A percentile compares a stretch with the other conserved stretches of the same genome.
Conservation (phyloP, 2,888 invertebrate species). For the Pristionchus exspectatus region DNA sequence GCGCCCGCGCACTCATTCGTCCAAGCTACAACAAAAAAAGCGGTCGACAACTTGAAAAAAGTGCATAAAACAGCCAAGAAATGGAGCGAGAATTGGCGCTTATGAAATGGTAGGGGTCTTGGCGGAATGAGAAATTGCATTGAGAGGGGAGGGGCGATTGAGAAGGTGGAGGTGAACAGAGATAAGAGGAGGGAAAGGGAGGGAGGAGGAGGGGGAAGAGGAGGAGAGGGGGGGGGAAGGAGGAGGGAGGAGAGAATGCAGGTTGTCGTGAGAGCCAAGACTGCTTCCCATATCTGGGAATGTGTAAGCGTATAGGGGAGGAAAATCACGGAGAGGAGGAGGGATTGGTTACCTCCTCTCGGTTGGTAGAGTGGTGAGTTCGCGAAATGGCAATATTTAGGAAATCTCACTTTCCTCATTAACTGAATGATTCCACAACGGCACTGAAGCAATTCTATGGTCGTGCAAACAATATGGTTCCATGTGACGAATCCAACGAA, state of each 20-base stretch:
- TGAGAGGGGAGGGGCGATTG: constrained; percentile 25
- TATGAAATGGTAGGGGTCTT: constrained; percentile 14
- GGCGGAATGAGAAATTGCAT: constrained; percentile 47
- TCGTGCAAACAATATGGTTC: too few species aligned
- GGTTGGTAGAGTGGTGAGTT: not conserved
- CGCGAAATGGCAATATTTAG: not conserved
- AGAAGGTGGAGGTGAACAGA: constrained; percentile 50
- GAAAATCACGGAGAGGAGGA: not conserved
- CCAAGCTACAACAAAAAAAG: not conserved
- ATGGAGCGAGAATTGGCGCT: not conserved
- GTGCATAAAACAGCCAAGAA: not conserved
- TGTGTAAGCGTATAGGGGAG: constrained; percentile 41
- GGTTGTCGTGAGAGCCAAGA: constrained; percentile 19
- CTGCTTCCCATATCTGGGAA: constrained; percentile 48
- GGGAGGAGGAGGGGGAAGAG: not conserved
- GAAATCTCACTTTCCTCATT: not conserved
- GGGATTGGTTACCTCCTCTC: not conserved
- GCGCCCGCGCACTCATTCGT: not conserved
- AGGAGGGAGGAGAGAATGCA: constrained; percentile 41
- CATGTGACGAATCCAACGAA: too few species aligned
- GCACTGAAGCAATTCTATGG: too few species aligned
- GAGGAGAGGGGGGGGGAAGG: not conserved
- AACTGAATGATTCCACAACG: not conserved
- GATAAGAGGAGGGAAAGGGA: not conserved
- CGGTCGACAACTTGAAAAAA: not conserved